Evolutionary conservation across 1,140 invertebrate genomes (phyloP), one percentile per base, ranked within the genome.

Genomic region (Trichogramma pretiosum): DNA sequence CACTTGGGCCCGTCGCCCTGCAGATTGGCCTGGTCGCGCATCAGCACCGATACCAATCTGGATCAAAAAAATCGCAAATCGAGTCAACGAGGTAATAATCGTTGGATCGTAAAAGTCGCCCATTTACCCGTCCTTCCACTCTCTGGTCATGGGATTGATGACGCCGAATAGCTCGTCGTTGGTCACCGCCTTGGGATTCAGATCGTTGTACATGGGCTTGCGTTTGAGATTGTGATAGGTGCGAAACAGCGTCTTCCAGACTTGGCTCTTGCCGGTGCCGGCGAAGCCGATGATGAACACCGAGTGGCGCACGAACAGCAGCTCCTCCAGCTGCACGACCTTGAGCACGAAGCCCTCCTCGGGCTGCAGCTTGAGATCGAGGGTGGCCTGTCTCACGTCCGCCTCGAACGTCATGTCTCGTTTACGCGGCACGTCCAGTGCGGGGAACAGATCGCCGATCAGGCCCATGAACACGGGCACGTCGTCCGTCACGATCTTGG

Each of bases 131-230:
- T 97, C 93, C 67, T 93, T 95, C 93, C 93, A 98, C 74, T 97
- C 93, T 58, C 93, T 77, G 0, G 93, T 97, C 0, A 89, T 75
- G 11, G 92, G 87, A 75, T 97, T 96, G 43, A 98, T 95, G 36
- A 94, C 82, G 10, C 93, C 93, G 71, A 95, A 98, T 16, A 97
- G 73, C 65, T 97, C 94, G 61, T 97, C 90, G 59, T 93, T 96
- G 1, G 92, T 95, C 5, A 97, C 89, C 23, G 92, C 91, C 73
- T 95, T 95, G 2, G 94, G 93, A 65, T 97, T 91, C 5, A 98
- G 70, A 64, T 96, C 93, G 60, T 89, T 84, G 50, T 84, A 93
- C 32, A 80, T 73, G 1, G 93, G 93, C 63, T 89, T 93, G 44
- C 76, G 62, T 61, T 89, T 88, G 56, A 79, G 79, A 61, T 85